Percentiles rank a stretch among this genome's conserved stretches.
These are phyloP conservation scores for Melanophora roralis DNA, from an alignment of 2,888 invertebrate genomes.

Conservation along the genomic window DNA sequence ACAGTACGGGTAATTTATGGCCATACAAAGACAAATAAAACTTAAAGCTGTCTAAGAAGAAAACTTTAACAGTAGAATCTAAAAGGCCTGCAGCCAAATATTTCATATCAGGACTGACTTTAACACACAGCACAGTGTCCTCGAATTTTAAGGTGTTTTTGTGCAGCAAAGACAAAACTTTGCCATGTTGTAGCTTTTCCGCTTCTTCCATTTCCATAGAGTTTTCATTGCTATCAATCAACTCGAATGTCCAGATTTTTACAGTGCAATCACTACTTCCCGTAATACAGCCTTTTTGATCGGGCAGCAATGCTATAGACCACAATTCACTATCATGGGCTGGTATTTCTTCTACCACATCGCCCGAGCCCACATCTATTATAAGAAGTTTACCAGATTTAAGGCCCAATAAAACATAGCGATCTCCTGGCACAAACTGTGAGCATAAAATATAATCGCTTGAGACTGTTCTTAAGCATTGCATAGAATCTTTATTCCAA, in stretches of 20 bases:
- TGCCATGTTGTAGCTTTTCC: slow-evolving; percentile 63
- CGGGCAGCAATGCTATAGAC: slow-evolving; percentile 87
- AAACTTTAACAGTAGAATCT: slow-evolving; percentile 96
- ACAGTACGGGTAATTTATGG: slow-evolving; percentile 95
- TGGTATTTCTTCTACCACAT: slow-evolving; percentile 87
- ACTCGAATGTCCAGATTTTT: slow-evolving; percentile 96
- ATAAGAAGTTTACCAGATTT: slow-evolving; percentile 90
- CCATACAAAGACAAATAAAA: slow-evolving; percentile 97
- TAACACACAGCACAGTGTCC: slow-evolving; percentile 90
- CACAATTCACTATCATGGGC: slow-evolving; percentile 91
- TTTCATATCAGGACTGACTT: slow-evolving; percentile 89
- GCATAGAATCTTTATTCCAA: slow-evolving; percentile 88
- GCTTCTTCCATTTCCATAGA: slow-evolving; percentile 70
- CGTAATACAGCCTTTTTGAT: slow-evolving; percentile 89
- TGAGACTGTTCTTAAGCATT: slow-evolving; percentile 84
- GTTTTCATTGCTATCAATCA: slow-evolving; percentile 84
- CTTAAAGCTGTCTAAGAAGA: slow-evolving; percentile 96
- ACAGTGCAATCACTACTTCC: slow-evolving; percentile 94
- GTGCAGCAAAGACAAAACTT: slow-evolving; percentile 87
- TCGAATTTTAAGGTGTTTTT: slow-evolving; percentile 90
- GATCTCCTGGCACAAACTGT: slow-evolving; percentile 91
- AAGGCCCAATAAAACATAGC: slow-evolving; percentile 91
- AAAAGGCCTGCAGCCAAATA: slow-evolving; percentile 93
- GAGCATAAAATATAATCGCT: slow-evolving; percentile 83
- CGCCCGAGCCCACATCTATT: slow-evolving; percentile 89